These are phyloP conservation scores for Drosophila simulans DNA, from an alignment of 1,140 invertebrate species.

Conservation along the genomic window DNA sequence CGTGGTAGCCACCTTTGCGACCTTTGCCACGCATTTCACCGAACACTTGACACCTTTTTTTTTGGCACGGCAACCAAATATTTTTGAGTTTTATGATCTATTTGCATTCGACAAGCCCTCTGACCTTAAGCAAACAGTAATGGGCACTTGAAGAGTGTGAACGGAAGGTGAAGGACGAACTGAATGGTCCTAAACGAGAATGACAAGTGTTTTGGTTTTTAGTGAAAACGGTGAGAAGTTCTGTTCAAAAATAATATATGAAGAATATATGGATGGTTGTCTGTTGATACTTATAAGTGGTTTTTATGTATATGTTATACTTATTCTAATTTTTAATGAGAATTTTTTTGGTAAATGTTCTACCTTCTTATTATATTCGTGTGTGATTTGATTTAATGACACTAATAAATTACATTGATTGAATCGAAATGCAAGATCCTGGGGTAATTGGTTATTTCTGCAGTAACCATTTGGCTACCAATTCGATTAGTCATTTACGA, in stretches of 20 bases:
- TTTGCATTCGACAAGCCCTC: constrained; percentile 56
- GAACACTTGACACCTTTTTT: constrained; percentile 63
- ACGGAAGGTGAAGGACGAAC: constrained; percentile 14
- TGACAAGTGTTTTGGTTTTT: constrained; percentile 17
- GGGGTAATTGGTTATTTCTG: constrained; percentile 6
- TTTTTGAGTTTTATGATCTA: constrained; percentile 58
- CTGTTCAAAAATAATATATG: not conserved
- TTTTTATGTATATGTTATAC: no score
- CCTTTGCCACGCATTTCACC: constrained; percentile 60
- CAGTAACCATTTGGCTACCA: constrained; percentile 56
- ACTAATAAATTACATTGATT: not conserved
- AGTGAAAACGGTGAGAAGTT: not conserved
- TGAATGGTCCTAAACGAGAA: not conserved
- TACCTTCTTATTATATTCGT: not conserved
- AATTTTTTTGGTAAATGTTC: no score
- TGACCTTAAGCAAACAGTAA: constrained; percentile 58
- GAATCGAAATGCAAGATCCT: constrained; percentile 1
- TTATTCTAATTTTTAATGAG: no score
- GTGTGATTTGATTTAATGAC: not conserved
- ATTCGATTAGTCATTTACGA: constrained; percentile 68
- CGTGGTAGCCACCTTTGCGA: constrained; percentile 27
- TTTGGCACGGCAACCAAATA: constrained; percentile 42
- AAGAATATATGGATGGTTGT: not conserved
- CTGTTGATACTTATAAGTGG: not conserved
- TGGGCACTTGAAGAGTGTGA: constrained; percentile 40